These are phyloP conservation scores for Patella vulgata DNA, from an alignment of 1,140 invertebrate genomes.

Conservation along the genomic window DNA sequence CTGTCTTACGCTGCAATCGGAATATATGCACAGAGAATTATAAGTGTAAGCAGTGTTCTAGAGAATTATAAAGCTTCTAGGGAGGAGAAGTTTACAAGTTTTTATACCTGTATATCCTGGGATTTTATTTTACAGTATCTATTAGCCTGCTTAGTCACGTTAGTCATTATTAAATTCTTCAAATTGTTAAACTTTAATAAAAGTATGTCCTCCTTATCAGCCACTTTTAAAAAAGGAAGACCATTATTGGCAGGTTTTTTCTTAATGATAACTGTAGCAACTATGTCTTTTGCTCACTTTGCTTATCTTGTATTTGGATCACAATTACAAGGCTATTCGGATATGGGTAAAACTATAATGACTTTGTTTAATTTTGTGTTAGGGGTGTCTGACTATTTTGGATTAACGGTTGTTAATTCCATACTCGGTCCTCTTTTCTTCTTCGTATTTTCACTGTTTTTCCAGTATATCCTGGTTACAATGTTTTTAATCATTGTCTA, in stretches of 20 bases:
- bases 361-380: constrained; percentile 38
- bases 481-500: constrained; percentile 39
- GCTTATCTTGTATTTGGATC: constrained; percentile 31
- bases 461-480: constrained; percentile 29
- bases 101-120: constrained; percentile 40
- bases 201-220: constrained; percentile 27
- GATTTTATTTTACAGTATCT: constrained; percentile 34
- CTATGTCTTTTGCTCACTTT: constrained; percentile 33
- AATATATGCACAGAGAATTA: constrained; percentile 37
- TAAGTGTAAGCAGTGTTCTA: constrained; percentile 27
- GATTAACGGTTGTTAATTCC: constrained; percentile 16
- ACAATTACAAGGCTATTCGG: constrained; percentile 21
- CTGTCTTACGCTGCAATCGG: constrained; percentile 35
- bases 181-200: constrained; percentile 43
- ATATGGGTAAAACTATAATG: constrained; percentile 15
- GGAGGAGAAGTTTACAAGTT: constrained; percentile 33
- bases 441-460: constrained; percentile 32
- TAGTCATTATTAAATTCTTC: constrained; percentile 43
- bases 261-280: constrained; percentile 19
- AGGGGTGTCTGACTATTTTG: constrained; percentile 35
- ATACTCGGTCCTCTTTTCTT: constrained; percentile 39
- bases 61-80: constrained; percentile 19
- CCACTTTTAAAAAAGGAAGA: constrained; percentile 23
- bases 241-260: constrained; percentile 20
- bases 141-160: constrained; percentile 30